Base-by-base conservation (phyloP, 2,113 vertebrate genomes). In the Trochalopteron elliotii region DNA sequence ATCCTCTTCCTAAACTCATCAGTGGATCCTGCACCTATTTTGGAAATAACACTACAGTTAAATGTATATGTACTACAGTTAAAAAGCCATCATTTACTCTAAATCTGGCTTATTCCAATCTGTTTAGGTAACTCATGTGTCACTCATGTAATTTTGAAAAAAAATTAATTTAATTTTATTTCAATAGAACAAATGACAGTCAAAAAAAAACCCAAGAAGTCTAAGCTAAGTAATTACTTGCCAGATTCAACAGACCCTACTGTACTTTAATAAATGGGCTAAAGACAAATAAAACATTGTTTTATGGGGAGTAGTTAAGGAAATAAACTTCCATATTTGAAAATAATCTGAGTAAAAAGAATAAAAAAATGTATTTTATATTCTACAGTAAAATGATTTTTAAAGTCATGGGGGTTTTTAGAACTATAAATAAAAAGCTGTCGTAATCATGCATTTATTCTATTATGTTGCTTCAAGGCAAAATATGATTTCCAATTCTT, bases 381-480 rank as follows among this genome's bases (percentile, higher is more conserved):
- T 3, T 53, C 19, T 76, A 45, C 25, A 63, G 15, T 25, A 37
- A 72, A 71, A 45, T 59, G 1, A 44, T 37, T 82, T 81, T 55
- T 63, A 31, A 79, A 70, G 30, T 47, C 28, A 49, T 0, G 0
- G 9, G 9, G 11, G 70, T 74, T 72, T 77, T 78, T 57, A 78
- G 47, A 56, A 44, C 25, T 21, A 44, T n/a, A 70, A 75, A 71
- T 57, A 68, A 88, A 88, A 89, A 85, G 3, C 7, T 20, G 53
- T 65, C 0, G 0, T 28, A 74, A 67, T 63, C 5, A 37, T 44
- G 6, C 5, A 2, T 70, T 65, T 60, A 25, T 79, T 81, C 74
- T 47, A 33, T 37, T 49, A 11, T 11, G 13, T 40, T 85, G 4
- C 42, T 78, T 74, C 42, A 57, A 64, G 40, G 30, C 23, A 74